Evolutionary conservation across 2,113 vertebrate genomes (phyloP).

Genomic region (Microtus ochrogaster): DNA sequence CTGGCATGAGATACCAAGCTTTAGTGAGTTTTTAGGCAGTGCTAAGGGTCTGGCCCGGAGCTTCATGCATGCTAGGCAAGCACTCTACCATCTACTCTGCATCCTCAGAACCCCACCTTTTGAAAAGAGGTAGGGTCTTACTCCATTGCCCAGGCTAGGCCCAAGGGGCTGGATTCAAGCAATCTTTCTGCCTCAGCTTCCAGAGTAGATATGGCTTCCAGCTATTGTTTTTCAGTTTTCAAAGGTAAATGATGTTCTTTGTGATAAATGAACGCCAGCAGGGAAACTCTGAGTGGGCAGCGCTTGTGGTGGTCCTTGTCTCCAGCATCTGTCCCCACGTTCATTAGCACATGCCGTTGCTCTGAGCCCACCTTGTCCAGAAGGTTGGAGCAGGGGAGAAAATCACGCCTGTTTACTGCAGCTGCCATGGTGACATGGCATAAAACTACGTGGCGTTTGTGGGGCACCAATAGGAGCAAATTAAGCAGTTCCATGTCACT

Average conservation of each 20-base stretch:
- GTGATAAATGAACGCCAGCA: accelerated
- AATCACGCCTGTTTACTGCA: neutral
- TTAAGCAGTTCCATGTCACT: neutral
- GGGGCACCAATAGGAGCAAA: neutral
- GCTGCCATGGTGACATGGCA: accelerated
- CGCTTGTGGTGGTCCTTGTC: neutral
- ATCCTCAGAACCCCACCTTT: neutral
- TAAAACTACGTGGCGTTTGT: neutral
- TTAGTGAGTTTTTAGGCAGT: neutral
- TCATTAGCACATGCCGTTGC: neutral
- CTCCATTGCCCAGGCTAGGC: neutral
- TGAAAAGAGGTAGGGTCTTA: neutral
- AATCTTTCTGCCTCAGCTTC: neutral
- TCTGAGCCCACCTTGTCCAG: too few relatives aligned
- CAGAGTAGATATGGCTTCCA: neutral
- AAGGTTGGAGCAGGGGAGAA: neutral
- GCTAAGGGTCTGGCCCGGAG: neutral
- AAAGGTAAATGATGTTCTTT: neutral
- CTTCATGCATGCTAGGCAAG: neutral
- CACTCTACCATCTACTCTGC: neutral
- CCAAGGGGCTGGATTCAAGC: neutral
- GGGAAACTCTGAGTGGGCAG: neutral
- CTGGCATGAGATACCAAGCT: neutral
- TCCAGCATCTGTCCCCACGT: neutral
- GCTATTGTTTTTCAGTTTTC: neutral